A percentile compares a stretch with the other conserved stretches of the same genome.
phyloP scores from a whole-genome alignment of 2,888 invertebrate genomes.

The Apotomis turbidana region DNA sequence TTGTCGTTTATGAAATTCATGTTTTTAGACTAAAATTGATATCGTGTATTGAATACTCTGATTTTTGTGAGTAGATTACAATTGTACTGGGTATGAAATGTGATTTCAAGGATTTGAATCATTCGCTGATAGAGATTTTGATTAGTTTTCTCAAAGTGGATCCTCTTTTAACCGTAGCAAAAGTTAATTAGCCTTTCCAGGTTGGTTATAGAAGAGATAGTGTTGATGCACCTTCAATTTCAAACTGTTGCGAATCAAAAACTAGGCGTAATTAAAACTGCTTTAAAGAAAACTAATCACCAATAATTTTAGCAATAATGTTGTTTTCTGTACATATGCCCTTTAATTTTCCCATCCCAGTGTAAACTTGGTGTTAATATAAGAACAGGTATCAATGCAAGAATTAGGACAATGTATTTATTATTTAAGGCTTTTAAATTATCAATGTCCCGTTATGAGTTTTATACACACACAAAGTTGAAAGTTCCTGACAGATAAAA shows the following conservation, averaged over 20 bases:
- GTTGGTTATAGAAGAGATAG: background rate
- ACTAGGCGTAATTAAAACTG: slow-evolving; percentile 46
- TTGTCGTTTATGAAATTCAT: slow-evolving; percentile 72
- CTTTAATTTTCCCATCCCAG: slow-evolving; percentile 34
- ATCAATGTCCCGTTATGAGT: slow-evolving; percentile 42
- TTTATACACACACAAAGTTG: slow-evolving; percentile 43
- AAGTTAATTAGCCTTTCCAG: slow-evolving; percentile 1
- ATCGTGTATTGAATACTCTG: slow-evolving; percentile 76
- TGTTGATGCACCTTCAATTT: slow-evolving; percentile 11
- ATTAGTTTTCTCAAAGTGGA: slow-evolving; percentile 58
- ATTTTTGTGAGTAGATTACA: slow-evolving; percentile 72
- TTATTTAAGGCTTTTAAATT: slow-evolving; percentile 37
- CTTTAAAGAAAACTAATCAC: slow-evolving; percentile 58
- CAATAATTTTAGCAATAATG: slow-evolving; percentile 39
- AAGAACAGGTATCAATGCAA: slow-evolving; percentile 33
- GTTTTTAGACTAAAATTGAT: slow-evolving; percentile 75
- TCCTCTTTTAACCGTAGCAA: slow-evolving; percentile 34
- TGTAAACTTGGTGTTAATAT: slow-evolving; percentile 35
- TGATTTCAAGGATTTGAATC: slow-evolving; percentile 59
- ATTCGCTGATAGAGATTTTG: slow-evolving; percentile 47
- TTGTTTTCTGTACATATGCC: slow-evolving; percentile 41
- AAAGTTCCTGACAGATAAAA: slow-evolving; percentile 57
- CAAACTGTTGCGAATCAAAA: slow-evolving; percentile 31
- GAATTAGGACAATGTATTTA: slow-evolving; percentile 41
- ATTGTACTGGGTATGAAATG: slow-evolving; percentile 72